These are phyloP conservation scores for Eupithecia insigniata DNA, from an alignment of 2,888 invertebrate genomes.

Conservation along the genomic window DNA sequence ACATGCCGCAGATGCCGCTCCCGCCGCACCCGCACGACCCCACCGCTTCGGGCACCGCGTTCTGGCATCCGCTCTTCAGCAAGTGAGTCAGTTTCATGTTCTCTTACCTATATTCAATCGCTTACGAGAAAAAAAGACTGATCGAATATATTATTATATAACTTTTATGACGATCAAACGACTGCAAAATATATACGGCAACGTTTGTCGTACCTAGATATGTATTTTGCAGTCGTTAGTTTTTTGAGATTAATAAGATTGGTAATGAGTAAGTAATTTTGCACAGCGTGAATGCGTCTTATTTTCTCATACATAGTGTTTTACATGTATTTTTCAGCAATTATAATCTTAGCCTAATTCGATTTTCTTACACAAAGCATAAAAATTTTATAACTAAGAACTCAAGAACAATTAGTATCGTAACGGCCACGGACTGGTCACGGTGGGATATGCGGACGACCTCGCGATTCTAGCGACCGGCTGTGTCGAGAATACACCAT, in stretches of 20 bases:
- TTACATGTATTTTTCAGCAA: background rate
- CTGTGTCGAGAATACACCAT: no score
- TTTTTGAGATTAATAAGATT: background rate
- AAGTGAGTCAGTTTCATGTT: constrained; percentile 85
- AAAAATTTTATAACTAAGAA: no score
- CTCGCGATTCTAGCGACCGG: no score
- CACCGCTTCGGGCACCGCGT: constrained; percentile 83
- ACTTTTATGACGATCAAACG: background rate
- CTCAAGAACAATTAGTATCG: no score
- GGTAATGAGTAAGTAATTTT: background rate
- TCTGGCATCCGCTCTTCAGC: constrained; percentile 94
- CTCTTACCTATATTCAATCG: background rate
- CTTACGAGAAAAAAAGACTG: background rate
- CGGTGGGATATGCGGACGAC: no score
- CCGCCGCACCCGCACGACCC: constrained; percentile 73
- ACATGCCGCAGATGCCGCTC: constrained; percentile 50
- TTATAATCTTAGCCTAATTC: background rate
- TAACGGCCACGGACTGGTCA: no score
- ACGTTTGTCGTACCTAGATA: no score
- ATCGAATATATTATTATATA: background rate
- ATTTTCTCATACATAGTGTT: constrained; percentile 3
- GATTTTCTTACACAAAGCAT: background rate
- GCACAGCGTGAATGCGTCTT: background rate
- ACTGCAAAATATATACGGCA: no score
- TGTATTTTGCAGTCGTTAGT: background rate